Evolutionary conservation across 2,888 invertebrate genomes (phyloP), one percentile per base, ranked within the genome.

Genomic region (Cosmia trapezina): DNA sequence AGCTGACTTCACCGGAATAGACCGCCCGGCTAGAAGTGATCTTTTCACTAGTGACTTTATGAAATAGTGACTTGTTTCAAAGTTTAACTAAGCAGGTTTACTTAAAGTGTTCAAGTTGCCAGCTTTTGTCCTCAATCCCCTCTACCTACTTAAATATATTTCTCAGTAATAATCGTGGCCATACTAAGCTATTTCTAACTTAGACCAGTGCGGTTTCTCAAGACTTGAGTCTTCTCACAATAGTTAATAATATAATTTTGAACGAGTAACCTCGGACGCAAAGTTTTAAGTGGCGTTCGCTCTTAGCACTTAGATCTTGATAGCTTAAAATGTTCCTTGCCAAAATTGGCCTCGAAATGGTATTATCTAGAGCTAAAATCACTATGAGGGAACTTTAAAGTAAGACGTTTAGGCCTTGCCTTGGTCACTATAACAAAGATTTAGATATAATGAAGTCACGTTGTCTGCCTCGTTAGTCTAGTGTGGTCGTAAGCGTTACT

Each of bases 261-360:
- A 69, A 72, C 65, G 45, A 77, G 81, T 64, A 66, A 69, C 78
- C 69, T 64, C 66, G 78, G 69, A 70, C 71, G 56, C 41, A n/a
- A 80, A 80, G 81, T 81, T 81, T 73, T 67, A 81, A 81, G 80
- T 80, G 80, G 78, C 66, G 69, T 63, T 67, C 69, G 56, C 78
- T 81, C 66, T 73, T 68, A 60, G 69, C 53, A 63, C 78, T 80
- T 60, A 70, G 81, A 73, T 81, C 80, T 81, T 80, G 81, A 80
- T 80, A 81, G 80, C 66, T 78, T 73, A 63, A 80, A 78, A 73
- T 61, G 65, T 81, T 73, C 65, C 57, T 64, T 43, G 59, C 54
- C 68, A 62, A 80, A 81, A 80, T 81, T 81, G 65, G 22, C 54
- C 53, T n/a, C 45, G 33, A 61, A 80, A 80, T 69, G 45, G 66